phyloP scores from a whole-genome alignment of 2,888 invertebrate genomes.

The Drosophila diplacantha region DNA sequence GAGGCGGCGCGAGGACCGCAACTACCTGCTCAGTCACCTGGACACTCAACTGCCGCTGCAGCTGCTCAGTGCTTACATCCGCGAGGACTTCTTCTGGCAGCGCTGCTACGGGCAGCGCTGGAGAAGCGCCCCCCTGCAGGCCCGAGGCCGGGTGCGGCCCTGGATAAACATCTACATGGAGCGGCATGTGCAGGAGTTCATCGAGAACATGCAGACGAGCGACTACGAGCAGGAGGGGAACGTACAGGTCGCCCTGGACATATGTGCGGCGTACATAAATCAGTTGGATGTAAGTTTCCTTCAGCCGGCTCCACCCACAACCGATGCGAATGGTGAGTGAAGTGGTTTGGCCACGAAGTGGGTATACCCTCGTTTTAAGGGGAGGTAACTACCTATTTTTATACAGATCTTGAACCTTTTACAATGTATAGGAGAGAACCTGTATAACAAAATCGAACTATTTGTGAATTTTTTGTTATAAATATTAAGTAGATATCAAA shows the following conservation, averaged over 20 bases:
- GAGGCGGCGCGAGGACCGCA: constrained; percentile 72
- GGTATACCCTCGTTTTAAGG: neutral
- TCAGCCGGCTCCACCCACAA: constrained; percentile 71
- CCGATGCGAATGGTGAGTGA: constrained; percentile 63
- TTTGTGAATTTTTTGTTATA: too few species aligned
- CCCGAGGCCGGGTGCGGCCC: constrained; percentile 46
- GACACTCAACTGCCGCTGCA: constrained; percentile 74
- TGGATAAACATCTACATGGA: constrained; percentile 78
- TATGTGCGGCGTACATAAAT: constrained; percentile 76
- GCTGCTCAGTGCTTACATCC: constrained; percentile 73
- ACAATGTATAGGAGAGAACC: neutral
- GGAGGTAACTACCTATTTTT: neutral
- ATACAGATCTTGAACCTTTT: neutral
- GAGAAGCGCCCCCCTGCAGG: constrained; percentile 58
- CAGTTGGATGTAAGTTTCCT: constrained; percentile 75
- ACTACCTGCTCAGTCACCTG: constrained; percentile 75
- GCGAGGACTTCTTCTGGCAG: constrained; percentile 76
- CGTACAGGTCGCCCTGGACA: constrained; percentile 73
- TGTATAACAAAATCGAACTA: too few species aligned
- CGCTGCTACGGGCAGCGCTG: constrained; percentile 75
- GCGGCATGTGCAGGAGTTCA: constrained; percentile 77
- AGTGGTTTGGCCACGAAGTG: neutral
- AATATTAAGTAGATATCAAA: neutral
- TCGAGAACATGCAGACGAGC: constrained; percentile 75
- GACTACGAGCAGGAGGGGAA: constrained; percentile 76